These are phyloP conservation scores for Caenorhabditis doughertyi DNA, from an alignment of 2,888 invertebrate genomes.

Conservation along the genomic window DNA sequence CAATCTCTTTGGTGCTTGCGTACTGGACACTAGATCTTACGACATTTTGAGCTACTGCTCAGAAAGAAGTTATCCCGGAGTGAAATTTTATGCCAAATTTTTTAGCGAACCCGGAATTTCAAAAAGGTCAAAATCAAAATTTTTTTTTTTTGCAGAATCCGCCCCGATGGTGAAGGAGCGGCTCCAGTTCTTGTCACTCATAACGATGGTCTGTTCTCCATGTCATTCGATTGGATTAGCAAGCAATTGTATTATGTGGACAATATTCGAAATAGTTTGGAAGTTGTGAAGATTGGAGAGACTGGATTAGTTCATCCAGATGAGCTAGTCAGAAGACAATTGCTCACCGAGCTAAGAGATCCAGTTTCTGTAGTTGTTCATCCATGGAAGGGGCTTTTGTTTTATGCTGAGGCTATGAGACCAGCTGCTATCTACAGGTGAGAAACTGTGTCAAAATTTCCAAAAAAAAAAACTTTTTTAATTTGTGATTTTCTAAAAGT, in stretches of 20 bases:
- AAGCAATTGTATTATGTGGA: slow-evolving; percentile 97
- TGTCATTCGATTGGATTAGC: slow-evolving; percentile 96
- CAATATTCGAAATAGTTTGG: slow-evolving; percentile 93
- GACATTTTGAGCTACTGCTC: too few relatives aligned
- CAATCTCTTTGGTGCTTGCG: too few relatives aligned
- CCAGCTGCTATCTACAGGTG: slow-evolving; percentile 95
- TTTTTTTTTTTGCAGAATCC: slow-evolving; percentile 86
- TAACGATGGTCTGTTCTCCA: slow-evolving; percentile 96
- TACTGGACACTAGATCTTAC: too few relatives aligned
- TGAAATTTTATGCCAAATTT: too few relatives aligned
- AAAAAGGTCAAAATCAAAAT: too few relatives aligned
- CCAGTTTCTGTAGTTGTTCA: slow-evolving; percentile 97
- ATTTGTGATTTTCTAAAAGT: too few relatives aligned
- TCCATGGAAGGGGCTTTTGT: slow-evolving; percentile 92
- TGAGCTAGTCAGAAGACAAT: slow-evolving; percentile 80
- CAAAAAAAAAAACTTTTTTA: too few relatives aligned
- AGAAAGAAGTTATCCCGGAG: too few relatives aligned
- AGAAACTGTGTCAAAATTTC: too few relatives aligned
- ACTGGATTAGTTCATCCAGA: slow-evolving; percentile 80
- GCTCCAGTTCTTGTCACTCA: slow-evolving; percentile 91
- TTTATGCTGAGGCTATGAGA: slow-evolving; percentile 93
- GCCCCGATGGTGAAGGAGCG: slow-evolving; percentile 81
- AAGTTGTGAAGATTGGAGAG: slow-evolving; percentile 83
- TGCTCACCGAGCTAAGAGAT: slow-evolving; percentile 86
- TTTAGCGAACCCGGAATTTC: too few relatives aligned